Evolutionary conservation across 1,140 invertebrate genomes (phyloP).

Genomic region (Branchinecta lindahli): DNA sequence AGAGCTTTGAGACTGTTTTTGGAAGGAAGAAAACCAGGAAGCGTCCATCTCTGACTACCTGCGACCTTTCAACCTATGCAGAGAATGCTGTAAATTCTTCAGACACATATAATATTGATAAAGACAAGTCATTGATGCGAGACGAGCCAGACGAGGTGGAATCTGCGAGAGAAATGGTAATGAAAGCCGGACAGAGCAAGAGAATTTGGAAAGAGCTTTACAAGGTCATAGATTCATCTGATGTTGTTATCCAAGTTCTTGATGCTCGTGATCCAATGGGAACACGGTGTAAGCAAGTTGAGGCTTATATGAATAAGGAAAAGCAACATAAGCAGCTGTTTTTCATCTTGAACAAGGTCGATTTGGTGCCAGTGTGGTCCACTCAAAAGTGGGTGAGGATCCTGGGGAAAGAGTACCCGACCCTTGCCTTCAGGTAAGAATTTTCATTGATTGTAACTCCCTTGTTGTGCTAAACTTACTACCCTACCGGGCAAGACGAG

Average conservation of each 20-base stretch:
- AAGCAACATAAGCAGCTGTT: conserved; percentile 89
- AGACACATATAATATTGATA: conserved; percentile 56
- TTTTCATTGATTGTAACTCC: background rate
- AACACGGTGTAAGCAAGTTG: conserved; percentile 82
- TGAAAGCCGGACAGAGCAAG: conserved; percentile 84
- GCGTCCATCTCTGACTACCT: conserved; percentile 58
- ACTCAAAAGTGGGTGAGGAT: conserved; percentile 83
- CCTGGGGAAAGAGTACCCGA: conserved; percentile 85
- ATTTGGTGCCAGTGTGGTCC: conserved; percentile 91
- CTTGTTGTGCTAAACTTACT: too few relatives aligned
- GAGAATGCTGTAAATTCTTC: conserved; percentile 48
- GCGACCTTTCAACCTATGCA: conserved; percentile 51
- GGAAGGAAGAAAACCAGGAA: conserved; percentile 87
- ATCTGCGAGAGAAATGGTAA: conserved; percentile 39
- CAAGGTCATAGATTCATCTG: conserved; percentile 97
- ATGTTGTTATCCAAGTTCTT: conserved; percentile 82
- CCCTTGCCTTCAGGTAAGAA: conserved; percentile 60
- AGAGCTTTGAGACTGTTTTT: conserved; percentile 86
- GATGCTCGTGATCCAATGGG: conserved; percentile 91
- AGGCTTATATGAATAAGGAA: conserved; percentile 71
- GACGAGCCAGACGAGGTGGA: conserved; percentile 56
- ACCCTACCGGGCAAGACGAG: too few relatives aligned
- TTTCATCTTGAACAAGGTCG: conserved; percentile 80
- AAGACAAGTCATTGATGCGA: conserved; percentile 66
- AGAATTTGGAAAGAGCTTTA: conserved; percentile 99